Evolutionary conservation across 1,140 invertebrate species (phyloP).

Genomic region (Linepithema humile): DNA sequence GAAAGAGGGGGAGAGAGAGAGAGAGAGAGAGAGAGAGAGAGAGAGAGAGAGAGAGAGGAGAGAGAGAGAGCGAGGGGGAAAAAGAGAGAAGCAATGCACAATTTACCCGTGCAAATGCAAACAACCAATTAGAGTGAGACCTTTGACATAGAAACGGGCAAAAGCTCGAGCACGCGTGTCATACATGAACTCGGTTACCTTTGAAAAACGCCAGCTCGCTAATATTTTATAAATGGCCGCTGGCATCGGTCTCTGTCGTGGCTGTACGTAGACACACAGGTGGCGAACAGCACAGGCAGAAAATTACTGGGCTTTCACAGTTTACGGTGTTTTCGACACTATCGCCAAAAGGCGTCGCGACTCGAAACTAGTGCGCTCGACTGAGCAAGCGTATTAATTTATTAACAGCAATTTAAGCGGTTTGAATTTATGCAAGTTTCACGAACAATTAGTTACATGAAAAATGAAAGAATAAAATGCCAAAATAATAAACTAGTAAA

Average conservation of each 20-base stretch:
- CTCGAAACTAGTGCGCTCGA: not conserved
- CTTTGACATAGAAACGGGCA: constrained; percentile 62
- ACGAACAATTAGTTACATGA: not conserved
- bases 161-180: not conserved
- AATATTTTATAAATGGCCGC: constrained; percentile 59
- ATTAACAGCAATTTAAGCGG: not conserved
- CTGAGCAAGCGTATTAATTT: not conserved
- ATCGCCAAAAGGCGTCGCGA: constrained; percentile 18
- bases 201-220: constrained; percentile 55
- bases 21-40: not conserved
- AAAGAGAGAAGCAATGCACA: constrained; percentile 45
- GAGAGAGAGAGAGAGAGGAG: not conserved
- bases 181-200: constrained; percentile 20
- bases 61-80: not conserved
- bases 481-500: not conserved
- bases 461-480: not conserved
- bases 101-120: constrained; percentile 69
- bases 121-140: constrained; percentile 65
- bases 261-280: constrained; percentile 2
- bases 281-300: constrained; percentile 11
- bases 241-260: constrained; percentile 12
- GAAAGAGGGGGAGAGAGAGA: not conserved
- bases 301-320: constrained; percentile 23
- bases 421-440: not conserved
- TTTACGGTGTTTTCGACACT: constrained; percentile 43